phyloP scores from a whole-genome alignment of 2,113 vertebrate genomes.

The Rhinolophus ferrumequinum region DNA sequence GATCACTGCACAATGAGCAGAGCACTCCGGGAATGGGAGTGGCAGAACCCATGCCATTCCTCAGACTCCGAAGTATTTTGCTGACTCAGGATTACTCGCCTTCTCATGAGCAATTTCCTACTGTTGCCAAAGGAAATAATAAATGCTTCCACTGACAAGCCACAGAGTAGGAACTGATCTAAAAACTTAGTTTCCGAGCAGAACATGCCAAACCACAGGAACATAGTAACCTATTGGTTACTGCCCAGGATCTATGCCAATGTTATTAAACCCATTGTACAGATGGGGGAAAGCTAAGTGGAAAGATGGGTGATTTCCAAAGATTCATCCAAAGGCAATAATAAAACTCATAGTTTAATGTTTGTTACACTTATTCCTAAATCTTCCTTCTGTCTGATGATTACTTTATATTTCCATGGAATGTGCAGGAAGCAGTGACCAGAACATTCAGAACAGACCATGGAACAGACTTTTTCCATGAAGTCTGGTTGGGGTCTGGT shows the following conservation, averaged over 20 bases:
- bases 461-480: background rate
- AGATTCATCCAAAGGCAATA: background rate
- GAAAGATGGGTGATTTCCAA: background rate
- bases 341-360: background rate
- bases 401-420: background rate
- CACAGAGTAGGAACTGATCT: background rate
- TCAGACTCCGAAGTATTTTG: background rate
- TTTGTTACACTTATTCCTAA: background rate
- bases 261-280: background rate
- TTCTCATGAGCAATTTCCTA: background rate
- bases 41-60: background rate
- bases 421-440: background rate
- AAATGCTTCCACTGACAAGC: conserved; percentile 40
- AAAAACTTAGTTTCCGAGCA: background rate
- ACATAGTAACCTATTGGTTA: background rate
- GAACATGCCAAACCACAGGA: conserved; percentile 10
- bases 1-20: background rate
- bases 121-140: conserved; percentile 1
- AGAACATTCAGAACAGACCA: background rate
- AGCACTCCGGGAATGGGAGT: accelerated
- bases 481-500: background rate
- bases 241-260: background rate
- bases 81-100: background rate
- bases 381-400: background rate
- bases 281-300: background rate